Percentiles rank a stretch among this genome's conserved stretches.
Evolutionary conservation across 2,113 vertebrate species (phyloP).

Genomic region (Eublepharis macularius): DNA sequence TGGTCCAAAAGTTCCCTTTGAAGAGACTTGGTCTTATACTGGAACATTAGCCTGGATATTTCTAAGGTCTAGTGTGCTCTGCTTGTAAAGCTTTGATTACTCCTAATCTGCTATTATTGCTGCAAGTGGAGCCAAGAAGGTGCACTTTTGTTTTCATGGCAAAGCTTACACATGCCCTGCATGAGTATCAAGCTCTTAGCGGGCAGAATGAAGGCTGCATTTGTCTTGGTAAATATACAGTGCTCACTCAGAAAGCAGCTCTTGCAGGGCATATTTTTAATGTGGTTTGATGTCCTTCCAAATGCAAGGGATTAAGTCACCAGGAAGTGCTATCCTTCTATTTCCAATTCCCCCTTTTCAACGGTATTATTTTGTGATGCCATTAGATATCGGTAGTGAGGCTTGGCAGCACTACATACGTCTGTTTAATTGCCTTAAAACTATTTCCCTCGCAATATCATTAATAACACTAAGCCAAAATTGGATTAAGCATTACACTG

Average conservation of each 20-base stretch:
- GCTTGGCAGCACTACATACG: constrained; percentile 65
- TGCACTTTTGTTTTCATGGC: constrained; percentile 17
- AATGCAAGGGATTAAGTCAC: constrained; percentile 60
- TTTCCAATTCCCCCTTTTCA: constrained; percentile 48
- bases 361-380: constrained; percentile 58
- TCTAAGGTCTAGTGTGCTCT: background rate
- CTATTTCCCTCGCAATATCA: constrained; percentile 65
- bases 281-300: constrained; percentile 62
- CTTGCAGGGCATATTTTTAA: constrained; percentile 47
- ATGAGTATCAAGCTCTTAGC: constrained; percentile 36
- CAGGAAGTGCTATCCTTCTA: constrained; percentile 55
- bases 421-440: constrained; percentile 75
- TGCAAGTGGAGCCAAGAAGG: constrained; percentile 5
- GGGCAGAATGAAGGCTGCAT: constrained; percentile 44
- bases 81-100: background rate
- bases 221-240: constrained; percentile 34
- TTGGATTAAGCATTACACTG: constrained; percentile 70
- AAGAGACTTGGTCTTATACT: background rate
- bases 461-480: constrained; percentile 72
- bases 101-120: background rate
- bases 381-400: constrained; percentile 56
- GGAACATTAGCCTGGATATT: background rate
- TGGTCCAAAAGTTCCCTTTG: background rate
- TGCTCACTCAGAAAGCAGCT: constrained; percentile 36
- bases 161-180: constrained; percentile 13